Evolutionary conservation across 2,113 vertebrate genomes (phyloP).

Genomic region (Sorex fumeus): DNA sequence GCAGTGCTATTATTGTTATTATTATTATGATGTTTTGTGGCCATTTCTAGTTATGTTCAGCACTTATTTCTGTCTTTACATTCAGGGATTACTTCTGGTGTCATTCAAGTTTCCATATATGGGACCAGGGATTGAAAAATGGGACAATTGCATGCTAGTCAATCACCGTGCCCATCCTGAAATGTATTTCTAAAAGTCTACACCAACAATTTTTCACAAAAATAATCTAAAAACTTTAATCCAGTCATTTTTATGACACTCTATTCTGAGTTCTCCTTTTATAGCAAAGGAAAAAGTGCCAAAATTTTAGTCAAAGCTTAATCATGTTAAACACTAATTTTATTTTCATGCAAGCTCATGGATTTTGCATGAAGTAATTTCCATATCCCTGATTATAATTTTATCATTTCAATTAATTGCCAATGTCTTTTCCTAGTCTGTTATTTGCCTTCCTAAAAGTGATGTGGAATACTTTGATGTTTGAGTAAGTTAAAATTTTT

Average conservation of each 20-base stretch:
- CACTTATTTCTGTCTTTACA: too few relatives aligned
- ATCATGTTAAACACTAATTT: slow-evolving; percentile 21
- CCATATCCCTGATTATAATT: background rate
- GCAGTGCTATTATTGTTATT: too few relatives aligned
- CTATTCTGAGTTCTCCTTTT: background rate
- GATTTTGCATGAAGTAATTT: background rate
- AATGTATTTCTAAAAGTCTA: background rate
- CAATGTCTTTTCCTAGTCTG: background rate
- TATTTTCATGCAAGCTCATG: slow-evolving; percentile 34
- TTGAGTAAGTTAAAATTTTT: slow-evolving; percentile 6
- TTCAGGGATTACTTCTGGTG: too few relatives aligned
- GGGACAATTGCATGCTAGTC: too few relatives aligned
- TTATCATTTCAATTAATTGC: slow-evolving; percentile 25
- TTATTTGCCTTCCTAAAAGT: background rate
- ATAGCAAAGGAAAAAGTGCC: slow-evolving; percentile 18
- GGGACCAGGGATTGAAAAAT: too few relatives aligned
- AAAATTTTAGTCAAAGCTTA: slow-evolving; percentile 18
- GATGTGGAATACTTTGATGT: background rate
- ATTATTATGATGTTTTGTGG: too few relatives aligned
- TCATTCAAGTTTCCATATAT: too few relatives aligned
- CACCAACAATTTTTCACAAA: background rate
- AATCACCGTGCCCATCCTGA: too few relatives aligned
- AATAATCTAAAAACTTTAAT: background rate
- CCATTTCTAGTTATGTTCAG: too few relatives aligned
- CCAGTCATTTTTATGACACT: background rate